Conservation (phyloP, 2,113 vertebrate species). For the Epinephelus cyanopodus region DNA sequence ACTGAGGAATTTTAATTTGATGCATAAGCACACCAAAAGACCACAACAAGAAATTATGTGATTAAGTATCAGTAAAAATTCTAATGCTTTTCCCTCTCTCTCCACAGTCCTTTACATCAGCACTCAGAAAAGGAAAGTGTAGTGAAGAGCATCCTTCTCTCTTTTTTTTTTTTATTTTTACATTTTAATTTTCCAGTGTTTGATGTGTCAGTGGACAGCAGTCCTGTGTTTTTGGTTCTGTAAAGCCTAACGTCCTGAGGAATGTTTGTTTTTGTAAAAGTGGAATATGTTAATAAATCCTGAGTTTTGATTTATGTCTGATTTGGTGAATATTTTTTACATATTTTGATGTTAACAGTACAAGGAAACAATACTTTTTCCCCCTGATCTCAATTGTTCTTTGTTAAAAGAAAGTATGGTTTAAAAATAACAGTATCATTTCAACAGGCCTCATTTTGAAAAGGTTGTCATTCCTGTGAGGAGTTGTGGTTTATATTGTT, state of each 20-base stretch:
- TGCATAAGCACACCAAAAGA: neutral
- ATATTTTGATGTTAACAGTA: constrained; percentile 4
- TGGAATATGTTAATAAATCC: constrained; percentile 68
- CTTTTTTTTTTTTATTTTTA: neutral
- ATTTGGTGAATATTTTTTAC: constrained; percentile 21
- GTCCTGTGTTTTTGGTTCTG: constrained; percentile 60
- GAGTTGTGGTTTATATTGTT: constrained; percentile 9
- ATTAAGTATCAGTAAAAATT: neutral
- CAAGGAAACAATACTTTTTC: neutral
- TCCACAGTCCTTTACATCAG: constrained; percentile 96
- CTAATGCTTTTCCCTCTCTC: neutral
- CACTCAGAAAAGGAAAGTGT: constrained; percentile 99
- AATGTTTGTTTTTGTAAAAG: constrained; percentile 67
- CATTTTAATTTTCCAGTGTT: constrained; percentile 43
- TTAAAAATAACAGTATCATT: neutral
- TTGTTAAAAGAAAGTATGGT: neutral
- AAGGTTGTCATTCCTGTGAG: neutral
- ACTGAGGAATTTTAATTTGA: neutral
- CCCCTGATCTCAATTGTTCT: neutral
- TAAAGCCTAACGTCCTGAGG: constrained; percentile 49
- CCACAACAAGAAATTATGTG: neutral
- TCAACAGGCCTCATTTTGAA: neutral
- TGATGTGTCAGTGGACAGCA: constrained; percentile 18
- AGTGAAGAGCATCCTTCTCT: constrained; percentile 69
- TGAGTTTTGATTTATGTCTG: constrained; percentile 49